These are phyloP conservation scores for Oxytorus armatus DNA, from an alignment of 2,888 invertebrate species.

Conservation along the genomic window DNA sequence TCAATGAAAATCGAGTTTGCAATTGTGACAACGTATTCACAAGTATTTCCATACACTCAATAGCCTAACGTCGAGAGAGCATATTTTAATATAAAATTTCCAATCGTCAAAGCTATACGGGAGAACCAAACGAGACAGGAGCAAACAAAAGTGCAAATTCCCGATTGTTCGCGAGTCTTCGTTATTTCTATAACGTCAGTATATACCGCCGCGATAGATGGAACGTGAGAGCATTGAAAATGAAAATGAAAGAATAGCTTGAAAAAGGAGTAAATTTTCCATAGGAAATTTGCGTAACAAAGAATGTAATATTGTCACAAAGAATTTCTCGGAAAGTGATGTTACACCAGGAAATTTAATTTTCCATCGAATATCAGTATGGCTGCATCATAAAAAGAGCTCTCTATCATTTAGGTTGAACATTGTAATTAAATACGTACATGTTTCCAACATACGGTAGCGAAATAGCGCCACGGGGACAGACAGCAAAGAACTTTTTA, in stretches of 20 bases:
- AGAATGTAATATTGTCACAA: neutral
- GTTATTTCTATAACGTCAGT: neutral
- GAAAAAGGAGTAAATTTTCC: neutral
- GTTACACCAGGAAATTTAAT: slow-evolving; percentile 32
- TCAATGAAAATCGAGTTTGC: no score
- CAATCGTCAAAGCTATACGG: neutral
- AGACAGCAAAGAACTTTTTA: neutral
- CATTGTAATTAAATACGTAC: slow-evolving; percentile 17
- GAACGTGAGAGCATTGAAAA: neutral
- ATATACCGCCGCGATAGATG: neutral
- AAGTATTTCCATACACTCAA: no score
- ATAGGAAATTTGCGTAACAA: no score
- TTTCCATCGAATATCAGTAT: slow-evolving; percentile 9
- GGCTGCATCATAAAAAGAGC: neutral
- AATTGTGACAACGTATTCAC: no score
- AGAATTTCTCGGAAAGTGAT: neutral
- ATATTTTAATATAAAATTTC: no score
- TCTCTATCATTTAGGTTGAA: neutral
- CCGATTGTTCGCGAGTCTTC: neutral
- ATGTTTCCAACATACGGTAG: slow-evolving; percentile 7
- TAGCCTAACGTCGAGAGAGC: no score
- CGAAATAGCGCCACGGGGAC: neutral
- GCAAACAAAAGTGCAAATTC: neutral
- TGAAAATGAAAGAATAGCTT: neutral
- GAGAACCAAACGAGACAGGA: neutral